Percentiles rank a stretch among this genome's conserved stretches.
Conservation (phyloP, 2,888 invertebrate species). For the Melolontha melolontha region DNA sequence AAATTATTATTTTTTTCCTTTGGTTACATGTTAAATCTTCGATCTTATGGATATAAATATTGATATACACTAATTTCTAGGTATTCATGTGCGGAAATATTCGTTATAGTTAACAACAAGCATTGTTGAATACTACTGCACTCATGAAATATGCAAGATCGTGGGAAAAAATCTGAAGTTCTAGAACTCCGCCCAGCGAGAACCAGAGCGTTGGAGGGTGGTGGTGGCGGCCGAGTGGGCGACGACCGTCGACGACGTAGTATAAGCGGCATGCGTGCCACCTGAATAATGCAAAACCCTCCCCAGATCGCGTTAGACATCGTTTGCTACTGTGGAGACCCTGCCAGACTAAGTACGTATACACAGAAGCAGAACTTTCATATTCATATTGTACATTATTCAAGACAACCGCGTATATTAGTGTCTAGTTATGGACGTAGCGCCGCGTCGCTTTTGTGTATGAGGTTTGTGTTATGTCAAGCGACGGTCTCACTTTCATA, state of each 20-base stretch:
- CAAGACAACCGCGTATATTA: constrained; percentile 41
- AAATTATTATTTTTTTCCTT: too few species aligned
- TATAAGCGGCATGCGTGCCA: constrained; percentile 51
- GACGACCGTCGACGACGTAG: constrained; percentile 13
- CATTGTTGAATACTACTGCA: constrained; percentile 12
- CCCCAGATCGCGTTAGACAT: constrained; percentile 46
- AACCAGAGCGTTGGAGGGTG: constrained; percentile 43
- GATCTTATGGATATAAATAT: too few species aligned
- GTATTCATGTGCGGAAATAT: constrained; percentile 34
- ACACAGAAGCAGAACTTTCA: constrained; percentile 41
- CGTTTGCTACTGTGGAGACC: constrained; percentile 19
- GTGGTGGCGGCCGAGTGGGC: constrained; percentile 27
- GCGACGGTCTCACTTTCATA: constrained; percentile 6
- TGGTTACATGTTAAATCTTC: too few species aligned
- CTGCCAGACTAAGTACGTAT: constrained; percentile 10
- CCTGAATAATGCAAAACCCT: constrained; percentile 50
- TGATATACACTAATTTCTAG: constrained; percentile 14
- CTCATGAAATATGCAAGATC: constrained; percentile 48
- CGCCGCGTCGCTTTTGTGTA: constrained; percentile 31
- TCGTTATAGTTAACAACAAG: neutral
- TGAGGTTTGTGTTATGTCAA: neutral
- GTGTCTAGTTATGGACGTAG: constrained; percentile 30
- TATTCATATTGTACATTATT: constrained; percentile 44
- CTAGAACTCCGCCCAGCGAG: constrained; percentile 49
- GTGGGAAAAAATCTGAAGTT: constrained; percentile 49